A percentile compares a stretch with the other conserved stretches of the same genome.
phyloP scores from a whole-genome alignment of 1,140 invertebrate species.

The Drosophila micromelanica region DNA sequence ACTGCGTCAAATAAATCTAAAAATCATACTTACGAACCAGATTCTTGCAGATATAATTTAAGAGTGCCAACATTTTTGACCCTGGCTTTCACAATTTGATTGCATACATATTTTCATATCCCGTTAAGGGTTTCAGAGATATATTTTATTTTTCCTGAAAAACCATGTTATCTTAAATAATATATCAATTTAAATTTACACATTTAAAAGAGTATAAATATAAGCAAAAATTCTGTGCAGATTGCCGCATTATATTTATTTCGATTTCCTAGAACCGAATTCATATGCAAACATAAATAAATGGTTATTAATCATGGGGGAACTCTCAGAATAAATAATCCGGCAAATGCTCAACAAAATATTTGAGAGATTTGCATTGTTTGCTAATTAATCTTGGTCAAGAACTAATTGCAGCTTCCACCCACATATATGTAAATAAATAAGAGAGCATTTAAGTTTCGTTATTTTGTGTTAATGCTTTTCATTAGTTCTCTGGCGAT shows the following conservation, averaged over 20 bases:
- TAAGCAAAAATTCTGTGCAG: no score
- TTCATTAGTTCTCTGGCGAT: background rate
- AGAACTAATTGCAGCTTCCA: background rate
- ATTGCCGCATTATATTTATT: background rate
- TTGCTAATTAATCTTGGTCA: background rate
- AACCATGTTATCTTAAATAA: no score
- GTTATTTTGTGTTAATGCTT: conserved; percentile 23
- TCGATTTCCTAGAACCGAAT: background rate
- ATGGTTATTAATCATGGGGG: background rate
- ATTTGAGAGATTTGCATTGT: background rate
- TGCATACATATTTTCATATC: no score
- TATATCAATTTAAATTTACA: background rate
- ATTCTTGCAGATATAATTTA: no score
- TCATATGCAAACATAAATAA: background rate
- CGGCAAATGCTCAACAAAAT: background rate
- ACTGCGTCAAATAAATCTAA: no score
- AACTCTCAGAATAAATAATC: background rate
- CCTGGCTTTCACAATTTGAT: no score
- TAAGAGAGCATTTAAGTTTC: conserved; percentile 28
- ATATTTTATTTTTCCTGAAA: no score
- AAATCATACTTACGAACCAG: no score
- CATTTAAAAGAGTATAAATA: no score
- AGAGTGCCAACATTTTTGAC: no score
- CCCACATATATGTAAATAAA: background rate
- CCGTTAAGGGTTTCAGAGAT: no score